Percentiles rank a stretch among this genome's conserved stretches.
These are phyloP conservation scores for Lamellibrachia columna DNA, from an alignment of 2,888 invertebrate species.

Conservation along the genomic window DNA sequence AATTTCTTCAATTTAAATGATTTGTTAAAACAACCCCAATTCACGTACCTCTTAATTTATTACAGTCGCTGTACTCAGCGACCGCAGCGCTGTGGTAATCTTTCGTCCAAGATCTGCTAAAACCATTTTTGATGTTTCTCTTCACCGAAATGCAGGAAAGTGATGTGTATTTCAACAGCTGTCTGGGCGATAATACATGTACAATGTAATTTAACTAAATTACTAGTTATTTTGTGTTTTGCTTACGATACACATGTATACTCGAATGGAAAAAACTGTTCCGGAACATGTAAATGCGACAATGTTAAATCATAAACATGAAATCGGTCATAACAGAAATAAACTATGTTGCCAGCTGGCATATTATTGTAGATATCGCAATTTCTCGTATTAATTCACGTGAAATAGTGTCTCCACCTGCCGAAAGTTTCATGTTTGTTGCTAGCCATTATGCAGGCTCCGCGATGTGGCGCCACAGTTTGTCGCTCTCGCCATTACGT, in stretches of 20 bases:
- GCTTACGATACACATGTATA: background rate
- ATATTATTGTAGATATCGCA: background rate
- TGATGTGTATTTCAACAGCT: background rate
- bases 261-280: background rate
- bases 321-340: background rate
- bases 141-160: background rate
- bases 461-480: too few species aligned
- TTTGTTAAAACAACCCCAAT: background rate
- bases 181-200: conserved; percentile 5
- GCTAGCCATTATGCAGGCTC: too few species aligned
- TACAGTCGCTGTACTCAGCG: conserved; percentile 95
- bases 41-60: conserved; percentile 93
- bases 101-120: conserved; percentile 99
- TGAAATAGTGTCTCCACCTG: background rate
- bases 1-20: too few species aligned
- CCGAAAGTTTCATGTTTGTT: too few species aligned
- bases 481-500: too few species aligned
- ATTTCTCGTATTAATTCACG: background rate
- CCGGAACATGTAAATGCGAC: background rate
- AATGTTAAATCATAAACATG: background rate
- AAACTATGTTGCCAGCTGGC: background rate
- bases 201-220: background rate
- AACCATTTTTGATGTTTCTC: conserved; percentile 78
- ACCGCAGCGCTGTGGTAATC: conserved; percentile 97
- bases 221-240: background rate